Evolutionary conservation across 2,113 vertebrate genomes (phyloP).

Genomic region (Oncorhynchus kisutch): DNA sequence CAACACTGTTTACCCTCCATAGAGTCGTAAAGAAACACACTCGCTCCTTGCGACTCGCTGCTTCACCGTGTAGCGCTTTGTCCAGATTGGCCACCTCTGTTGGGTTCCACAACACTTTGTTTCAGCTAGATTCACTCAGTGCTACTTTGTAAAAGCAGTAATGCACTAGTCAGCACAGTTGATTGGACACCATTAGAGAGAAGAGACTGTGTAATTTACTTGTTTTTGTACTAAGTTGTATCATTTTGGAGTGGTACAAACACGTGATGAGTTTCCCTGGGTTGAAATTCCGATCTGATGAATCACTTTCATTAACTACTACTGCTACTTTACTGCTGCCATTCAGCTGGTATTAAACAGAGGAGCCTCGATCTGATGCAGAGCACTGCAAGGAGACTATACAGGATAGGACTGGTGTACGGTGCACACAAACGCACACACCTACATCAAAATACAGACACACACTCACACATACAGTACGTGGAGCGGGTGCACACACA

Average conservation of each 20-base stretch:
- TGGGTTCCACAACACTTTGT: no score
- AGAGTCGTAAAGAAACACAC: slow-evolving; percentile 51
- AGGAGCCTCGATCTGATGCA: not conserved
- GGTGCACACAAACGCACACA: not conserved
- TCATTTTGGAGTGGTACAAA: not conserved
- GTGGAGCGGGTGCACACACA: not conserved
- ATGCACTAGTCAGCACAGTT: not conserved
- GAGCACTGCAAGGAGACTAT: not conserved
- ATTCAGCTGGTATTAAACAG: slow-evolving; percentile 8
- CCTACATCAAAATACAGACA: slow-evolving; percentile 21
- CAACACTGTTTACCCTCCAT: slow-evolving; percentile 46
- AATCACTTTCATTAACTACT: slow-evolving; percentile 24
- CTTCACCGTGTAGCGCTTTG: not conserved
- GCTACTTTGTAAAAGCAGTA: not conserved
- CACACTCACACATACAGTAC: slow-evolving; percentile 30
- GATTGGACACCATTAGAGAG: not conserved
- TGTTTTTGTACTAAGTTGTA: not conserved
- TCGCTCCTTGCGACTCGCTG: slow-evolving; percentile 10
- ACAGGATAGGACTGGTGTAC: not conserved
- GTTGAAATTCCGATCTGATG: slow-evolving; percentile 24
- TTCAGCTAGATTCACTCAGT: not conserved
- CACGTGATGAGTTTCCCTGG: not conserved
- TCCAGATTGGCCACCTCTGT: not conserved
- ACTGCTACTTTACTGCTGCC: not conserved
- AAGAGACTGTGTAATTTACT: not conserved